Evolutionary conservation across 2,888 invertebrate species (phyloP).

Genomic region (Metellina segmentata): DNA sequence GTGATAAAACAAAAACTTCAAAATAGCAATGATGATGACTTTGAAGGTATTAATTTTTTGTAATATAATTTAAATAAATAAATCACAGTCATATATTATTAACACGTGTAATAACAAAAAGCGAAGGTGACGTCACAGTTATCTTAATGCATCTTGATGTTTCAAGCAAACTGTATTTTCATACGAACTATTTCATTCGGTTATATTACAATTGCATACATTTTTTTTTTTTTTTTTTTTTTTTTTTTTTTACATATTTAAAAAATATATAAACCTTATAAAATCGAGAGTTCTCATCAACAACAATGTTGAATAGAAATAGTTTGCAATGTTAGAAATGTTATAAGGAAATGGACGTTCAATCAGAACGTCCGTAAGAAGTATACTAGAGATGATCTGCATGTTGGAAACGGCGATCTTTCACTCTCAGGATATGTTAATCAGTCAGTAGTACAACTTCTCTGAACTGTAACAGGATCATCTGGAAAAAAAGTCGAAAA

Average conservation of each 20-base stretch:
- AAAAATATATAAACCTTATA: constrained; percentile 34
- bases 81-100: constrained; percentile 31
- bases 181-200: too few species aligned
- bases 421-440: too few species aligned
- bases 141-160: neutral
- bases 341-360: constrained; percentile 1
- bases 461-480: too few species aligned
- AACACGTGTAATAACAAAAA: neutral
- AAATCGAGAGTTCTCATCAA: neutral
- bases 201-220: constrained; percentile 17
- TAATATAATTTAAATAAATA: constrained; percentile 20
- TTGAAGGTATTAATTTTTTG: too few species aligned
- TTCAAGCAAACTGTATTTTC: too few species aligned
- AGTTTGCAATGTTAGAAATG: neutral
- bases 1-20: too few species aligned
- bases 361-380: too few species aligned
- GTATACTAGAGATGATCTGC: neutral
- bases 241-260: constrained; percentile 8
- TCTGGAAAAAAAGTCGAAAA: too few species aligned
- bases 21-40: too few species aligned
- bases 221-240: too few species aligned
- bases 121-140: neutral
- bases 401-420: too few species aligned
- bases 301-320: neutral
- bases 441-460: too few species aligned